Conservation (phyloP, 2,888 invertebrate species). For the Oxystoma pomonae region DNA sequence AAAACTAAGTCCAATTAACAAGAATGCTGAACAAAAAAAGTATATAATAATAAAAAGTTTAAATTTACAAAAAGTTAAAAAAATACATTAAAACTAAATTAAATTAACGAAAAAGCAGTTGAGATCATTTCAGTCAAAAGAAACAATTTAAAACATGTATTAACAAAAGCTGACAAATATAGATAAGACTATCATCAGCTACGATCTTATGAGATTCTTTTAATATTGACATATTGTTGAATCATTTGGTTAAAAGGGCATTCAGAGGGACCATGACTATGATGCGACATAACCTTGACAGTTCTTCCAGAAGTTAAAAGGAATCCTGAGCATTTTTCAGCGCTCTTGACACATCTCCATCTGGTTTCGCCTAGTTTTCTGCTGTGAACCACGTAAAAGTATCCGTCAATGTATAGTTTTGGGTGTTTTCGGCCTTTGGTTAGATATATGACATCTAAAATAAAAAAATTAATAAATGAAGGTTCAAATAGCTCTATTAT, state of each 20-base stretch:
- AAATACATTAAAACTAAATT: no score
- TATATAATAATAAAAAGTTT: no score
- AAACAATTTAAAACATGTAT: no score
- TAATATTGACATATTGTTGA: constrained; percentile 21
- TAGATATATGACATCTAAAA: constrained; percentile 6
- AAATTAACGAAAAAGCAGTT: no score
- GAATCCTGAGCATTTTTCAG: constrained; percentile 26
- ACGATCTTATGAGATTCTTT: background rate
- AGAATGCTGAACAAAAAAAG: no score
- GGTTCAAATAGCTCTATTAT: no score
- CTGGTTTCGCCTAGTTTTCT: constrained; percentile 24
- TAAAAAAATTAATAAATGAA: no score
- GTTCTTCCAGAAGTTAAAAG: constrained; percentile 28
- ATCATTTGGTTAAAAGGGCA: constrained; percentile 7
- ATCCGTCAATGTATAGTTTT: constrained; percentile 21
- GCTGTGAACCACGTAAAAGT: constrained; percentile 20
- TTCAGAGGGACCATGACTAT: constrained; percentile 29
- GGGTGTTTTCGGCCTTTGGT: constrained; percentile 26
- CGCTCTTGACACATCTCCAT: constrained; percentile 30
- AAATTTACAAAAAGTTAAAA: no score
- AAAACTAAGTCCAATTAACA: no score
- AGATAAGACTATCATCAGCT: no score
- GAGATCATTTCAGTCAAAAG: no score
- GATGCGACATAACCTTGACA: constrained; percentile 25
- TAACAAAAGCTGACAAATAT: no score